phyloP scores from a whole-genome alignment of 2,113 vertebrate species.

The Emydura subglobosa region DNA sequence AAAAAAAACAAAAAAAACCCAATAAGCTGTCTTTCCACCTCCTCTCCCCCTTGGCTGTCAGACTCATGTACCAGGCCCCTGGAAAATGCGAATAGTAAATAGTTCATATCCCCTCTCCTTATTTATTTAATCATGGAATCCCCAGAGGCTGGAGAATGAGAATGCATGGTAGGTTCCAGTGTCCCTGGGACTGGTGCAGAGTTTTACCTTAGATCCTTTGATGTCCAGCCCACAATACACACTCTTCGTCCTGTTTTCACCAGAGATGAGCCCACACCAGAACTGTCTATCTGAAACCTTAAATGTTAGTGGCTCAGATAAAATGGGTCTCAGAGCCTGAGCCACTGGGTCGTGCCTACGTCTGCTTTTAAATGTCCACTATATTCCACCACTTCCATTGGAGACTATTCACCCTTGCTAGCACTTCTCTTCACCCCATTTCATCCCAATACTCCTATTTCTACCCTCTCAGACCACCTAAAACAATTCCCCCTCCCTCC shows the following conservation, averaged over 20 bases:
- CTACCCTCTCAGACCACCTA: neutral
- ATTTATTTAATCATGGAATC: accelerated
- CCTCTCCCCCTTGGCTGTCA: neutral
- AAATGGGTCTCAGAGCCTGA: neutral
- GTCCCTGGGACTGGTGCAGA: neutral
- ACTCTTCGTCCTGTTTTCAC: neutral
- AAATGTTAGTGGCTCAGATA: neutral
- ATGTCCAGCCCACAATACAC: accelerated
- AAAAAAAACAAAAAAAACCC: no score
- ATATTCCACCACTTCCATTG: neutral
- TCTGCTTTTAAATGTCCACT: neutral
- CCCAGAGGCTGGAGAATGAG: neutral
- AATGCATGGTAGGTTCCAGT: accelerated
- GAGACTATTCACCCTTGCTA: neutral
- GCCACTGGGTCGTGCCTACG: neutral
- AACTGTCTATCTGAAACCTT: neutral
- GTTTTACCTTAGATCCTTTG: neutral
- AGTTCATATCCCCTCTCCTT: accelerated
- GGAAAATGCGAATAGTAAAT: neutral
- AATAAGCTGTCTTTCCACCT: neutral
- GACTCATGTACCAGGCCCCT: neutral
- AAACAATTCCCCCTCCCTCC: neutral
- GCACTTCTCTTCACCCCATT: neutral
- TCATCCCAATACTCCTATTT: neutral
- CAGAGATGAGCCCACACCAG: neutral